Percentiles rank a stretch among this genome's conserved stretches.
phyloP scores from a whole-genome alignment of 2,113 vertebrate genomes.

The Mus pahari region DNA sequence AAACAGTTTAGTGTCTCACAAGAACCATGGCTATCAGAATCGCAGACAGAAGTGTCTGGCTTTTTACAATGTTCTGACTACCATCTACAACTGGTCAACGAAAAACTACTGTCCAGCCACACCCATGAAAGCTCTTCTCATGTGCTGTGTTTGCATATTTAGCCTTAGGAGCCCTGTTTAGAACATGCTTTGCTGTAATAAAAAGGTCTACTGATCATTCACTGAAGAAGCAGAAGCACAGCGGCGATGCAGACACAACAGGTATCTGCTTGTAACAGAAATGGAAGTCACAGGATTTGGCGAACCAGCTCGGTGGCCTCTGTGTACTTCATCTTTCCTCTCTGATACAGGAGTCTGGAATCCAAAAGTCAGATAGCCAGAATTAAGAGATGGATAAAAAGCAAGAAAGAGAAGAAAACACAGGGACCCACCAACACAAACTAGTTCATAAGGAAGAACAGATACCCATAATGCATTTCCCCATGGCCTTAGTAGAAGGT shows the following conservation, averaged over 20 bases:
- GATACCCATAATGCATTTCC: not conserved
- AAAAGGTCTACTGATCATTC: not conserved
- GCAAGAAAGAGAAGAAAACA: not conserved
- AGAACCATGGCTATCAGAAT: no score
- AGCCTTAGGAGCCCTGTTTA: not conserved
- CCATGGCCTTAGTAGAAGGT: not conserved
- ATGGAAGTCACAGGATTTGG: not conserved
- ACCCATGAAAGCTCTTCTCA: not conserved
- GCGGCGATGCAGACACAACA: rapidly evolving
- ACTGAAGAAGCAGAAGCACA: not conserved
- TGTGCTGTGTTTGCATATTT: not conserved
- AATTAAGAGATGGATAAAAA: not conserved
- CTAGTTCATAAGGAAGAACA: not conserved
- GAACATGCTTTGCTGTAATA: not conserved
- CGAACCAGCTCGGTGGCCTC: not conserved
- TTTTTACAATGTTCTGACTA: not conserved
- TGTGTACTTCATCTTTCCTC: not conserved
- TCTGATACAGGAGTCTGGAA: not conserved
- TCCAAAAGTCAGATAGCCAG: not conserved
- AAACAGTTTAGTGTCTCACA: not conserved
- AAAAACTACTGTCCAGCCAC: not conserved
- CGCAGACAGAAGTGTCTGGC: not conserved
- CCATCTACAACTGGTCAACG: not conserved
- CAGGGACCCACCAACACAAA: not conserved
- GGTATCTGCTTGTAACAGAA: not conserved